Base-by-base conservation (phyloP, 1,140 invertebrate species). In the Cotesia typhae region DNA sequence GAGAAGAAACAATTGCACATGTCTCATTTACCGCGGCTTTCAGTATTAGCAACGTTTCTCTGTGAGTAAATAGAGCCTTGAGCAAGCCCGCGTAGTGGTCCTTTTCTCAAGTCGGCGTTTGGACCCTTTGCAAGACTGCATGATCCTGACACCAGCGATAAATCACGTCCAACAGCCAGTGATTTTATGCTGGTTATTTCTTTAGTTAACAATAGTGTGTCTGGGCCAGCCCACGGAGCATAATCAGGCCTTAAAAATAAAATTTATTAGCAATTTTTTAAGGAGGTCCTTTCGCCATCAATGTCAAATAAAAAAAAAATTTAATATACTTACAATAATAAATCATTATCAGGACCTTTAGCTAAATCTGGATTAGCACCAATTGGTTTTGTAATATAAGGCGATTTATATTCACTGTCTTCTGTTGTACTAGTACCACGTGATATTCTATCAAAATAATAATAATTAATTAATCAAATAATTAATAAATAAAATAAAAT, bases 41-140 rank as follows among this genome's bases (percentile, higher is more conserved):
- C 88, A n/a, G 78, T 84, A 67, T 86, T 85, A 12, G 82, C 76
- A 60, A 81, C 75, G 72, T 84, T 87, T 76, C 89, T 88, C 78
- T 90, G 90, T 2, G 88, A 89, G 81, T 92, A 92, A 72, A 93
- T 92, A 76, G 91, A 92, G 41, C 92, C 92, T 79, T 92, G 91
- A 47, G 91, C 90, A 65, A 92, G 80, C 66, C 89, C 90, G 52
- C 86, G 81, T 57, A 89, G 77, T 7, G 92, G 88, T 7, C 92
- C 92, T 83, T 92, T 92, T 52, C 89, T 85, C 14, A 92, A 83
- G 55, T 90, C 87, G 37, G 84, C 64, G 82, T 92, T 91, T 10
- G 90, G 85, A 59, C 92, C 92, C 75, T 84, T 87, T 9, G 91
- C 84, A 73, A 88, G 81, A 76, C 84, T 88, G 66, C 77, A 75